These are phyloP conservation scores for Siphonodentalium dalli DNA, from an alignment of 2,888 invertebrate genomes.

Conservation along the genomic window DNA sequence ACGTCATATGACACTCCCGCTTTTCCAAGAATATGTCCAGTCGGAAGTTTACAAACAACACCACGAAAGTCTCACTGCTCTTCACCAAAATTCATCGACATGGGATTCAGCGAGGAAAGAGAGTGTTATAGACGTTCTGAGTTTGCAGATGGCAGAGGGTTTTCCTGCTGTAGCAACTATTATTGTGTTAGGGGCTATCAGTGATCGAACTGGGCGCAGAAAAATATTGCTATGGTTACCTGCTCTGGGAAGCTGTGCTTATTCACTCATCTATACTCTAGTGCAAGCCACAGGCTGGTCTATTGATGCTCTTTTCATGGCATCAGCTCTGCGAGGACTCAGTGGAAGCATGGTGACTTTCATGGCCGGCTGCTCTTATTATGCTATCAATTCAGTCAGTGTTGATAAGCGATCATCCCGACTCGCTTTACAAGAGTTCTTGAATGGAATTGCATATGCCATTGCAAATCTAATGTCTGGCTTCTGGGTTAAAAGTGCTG, in stretches of 20 bases:
- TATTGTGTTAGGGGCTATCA: conserved; percentile 59
- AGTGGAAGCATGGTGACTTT: conserved; percentile 58
- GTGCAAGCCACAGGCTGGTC: conserved; percentile 55
- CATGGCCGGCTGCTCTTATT: conserved; percentile 52
- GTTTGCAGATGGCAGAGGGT: conserved; percentile 60
- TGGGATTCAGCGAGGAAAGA: conserved; percentile 35
- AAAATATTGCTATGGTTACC: conserved; percentile 62
- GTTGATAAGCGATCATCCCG: conserved; percentile 47
- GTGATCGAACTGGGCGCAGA: conserved; percentile 57
- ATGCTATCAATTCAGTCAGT: conserved; percentile 50
- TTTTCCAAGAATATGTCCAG: conserved; percentile 56
- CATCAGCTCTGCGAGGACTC: conserved; percentile 52
- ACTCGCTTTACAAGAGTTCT: conserved; percentile 51
- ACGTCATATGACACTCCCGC: conserved; percentile 53
- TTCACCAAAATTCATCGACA: conserved; percentile 16
- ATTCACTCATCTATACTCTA: conserved; percentile 53
- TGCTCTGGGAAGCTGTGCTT: conserved; percentile 53
- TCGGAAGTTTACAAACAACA: conserved; percentile 39
- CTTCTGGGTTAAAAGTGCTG: conserved; percentile 52
- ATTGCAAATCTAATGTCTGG: conserved; percentile 57
- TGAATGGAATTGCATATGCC: conserved; percentile 56
- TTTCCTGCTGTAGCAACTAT: conserved; percentile 58
- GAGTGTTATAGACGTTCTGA: conserved; percentile 46
- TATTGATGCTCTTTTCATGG: conserved; percentile 56
- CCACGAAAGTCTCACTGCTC: conserved; percentile 19